Conservation (phyloP, 23 tunicate species). For the Phallusia fumigata region DNA sequence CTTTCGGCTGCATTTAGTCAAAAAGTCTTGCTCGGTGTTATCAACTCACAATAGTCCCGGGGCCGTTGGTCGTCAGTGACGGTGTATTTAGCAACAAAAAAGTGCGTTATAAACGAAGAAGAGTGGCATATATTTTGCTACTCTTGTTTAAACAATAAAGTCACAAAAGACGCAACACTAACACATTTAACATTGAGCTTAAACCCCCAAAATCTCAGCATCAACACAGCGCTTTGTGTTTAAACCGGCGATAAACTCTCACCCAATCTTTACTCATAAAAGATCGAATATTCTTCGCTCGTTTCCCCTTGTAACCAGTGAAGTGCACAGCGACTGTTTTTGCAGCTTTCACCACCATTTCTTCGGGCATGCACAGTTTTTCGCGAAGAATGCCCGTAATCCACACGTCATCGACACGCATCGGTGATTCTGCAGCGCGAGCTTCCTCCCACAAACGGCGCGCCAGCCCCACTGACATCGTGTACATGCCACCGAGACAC, state of each 20-base stretch:
- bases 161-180: no score
- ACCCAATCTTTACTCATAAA: not conserved
- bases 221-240: not conserved
- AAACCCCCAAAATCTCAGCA: not conserved
- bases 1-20: no score
- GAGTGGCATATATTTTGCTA: no score
- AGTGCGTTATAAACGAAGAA: no score
- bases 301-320: not conserved
- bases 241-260: not conserved
- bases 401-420: conserved; percentile 24
- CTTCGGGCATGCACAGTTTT: not conserved
- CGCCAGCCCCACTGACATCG: conserved; percentile 10
- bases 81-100: no score
- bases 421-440: not conserved
- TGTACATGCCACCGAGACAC: conserved; percentile 17
- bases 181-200: no score
- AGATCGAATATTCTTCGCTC: not conserved
- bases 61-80: no score
- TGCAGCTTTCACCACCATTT: not conserved
- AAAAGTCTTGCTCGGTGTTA: no score
- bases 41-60: no score
- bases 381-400: conserved; percentile 17
- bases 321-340: not conserved
- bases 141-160: no score
- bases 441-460: not conserved